A percentile compares a stretch with the other conserved stretches of the same genome.
Conservation (phyloP, 2,888 invertebrate genomes). For the Philaethria dido region DNA sequence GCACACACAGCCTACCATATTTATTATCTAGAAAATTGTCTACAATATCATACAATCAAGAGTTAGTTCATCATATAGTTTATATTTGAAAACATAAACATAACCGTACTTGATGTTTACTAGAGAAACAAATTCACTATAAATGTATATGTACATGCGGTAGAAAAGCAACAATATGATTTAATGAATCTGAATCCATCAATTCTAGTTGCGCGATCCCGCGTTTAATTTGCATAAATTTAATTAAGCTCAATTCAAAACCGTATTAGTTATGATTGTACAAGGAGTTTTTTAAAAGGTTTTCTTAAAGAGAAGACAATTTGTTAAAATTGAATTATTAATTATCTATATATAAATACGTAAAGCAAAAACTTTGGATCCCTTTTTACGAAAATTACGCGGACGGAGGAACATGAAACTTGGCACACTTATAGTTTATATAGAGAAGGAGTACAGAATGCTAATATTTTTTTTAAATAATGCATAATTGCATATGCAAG, state of each 20-base stretch:
- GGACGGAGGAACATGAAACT: too few relatives aligned
- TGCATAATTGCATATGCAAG: too few relatives aligned
- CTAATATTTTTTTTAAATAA: too few relatives aligned
- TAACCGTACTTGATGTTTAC: not conserved
- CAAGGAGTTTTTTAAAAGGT: not conserved
- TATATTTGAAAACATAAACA: not conserved
- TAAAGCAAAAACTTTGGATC: too few relatives aligned
- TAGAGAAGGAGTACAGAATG: too few relatives aligned
- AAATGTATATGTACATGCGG: not conserved
- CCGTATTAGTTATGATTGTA: slow-evolving; percentile 17
- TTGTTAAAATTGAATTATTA: too few relatives aligned
- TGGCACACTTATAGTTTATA: too few relatives aligned
- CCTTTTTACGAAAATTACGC: too few relatives aligned
- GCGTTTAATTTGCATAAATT: slow-evolving; percentile 53
- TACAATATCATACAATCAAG: not conserved
- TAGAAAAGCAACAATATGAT: slow-evolving; percentile 33
- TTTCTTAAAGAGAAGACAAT: not conserved
- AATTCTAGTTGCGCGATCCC: slow-evolving; percentile 53
- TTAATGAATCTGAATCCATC: slow-evolving; percentile 47
- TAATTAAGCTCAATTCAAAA: slow-evolving; percentile 46
- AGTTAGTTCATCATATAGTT: too few relatives aligned
- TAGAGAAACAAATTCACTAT: not conserved
- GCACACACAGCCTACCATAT: too few relatives aligned
- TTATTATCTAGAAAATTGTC: too few relatives aligned
- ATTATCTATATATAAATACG: too few relatives aligned